phyloP scores from a whole-genome alignment of 2,888 invertebrate genomes.

The Drosophila incognita region DNA sequence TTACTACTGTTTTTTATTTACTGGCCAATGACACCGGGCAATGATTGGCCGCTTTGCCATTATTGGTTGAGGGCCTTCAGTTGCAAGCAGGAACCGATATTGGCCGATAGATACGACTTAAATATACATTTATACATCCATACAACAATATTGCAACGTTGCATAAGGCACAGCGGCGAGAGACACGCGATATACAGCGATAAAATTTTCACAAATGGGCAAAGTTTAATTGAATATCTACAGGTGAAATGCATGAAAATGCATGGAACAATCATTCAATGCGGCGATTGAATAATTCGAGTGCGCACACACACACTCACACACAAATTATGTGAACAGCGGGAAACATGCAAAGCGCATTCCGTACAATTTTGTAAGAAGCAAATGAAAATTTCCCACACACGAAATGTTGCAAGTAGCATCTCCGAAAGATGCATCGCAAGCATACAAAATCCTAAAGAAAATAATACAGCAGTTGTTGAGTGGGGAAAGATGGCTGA shows the following conservation, averaged over 20 bases:
- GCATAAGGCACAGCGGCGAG: constrained; percentile 59
- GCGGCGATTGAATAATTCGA: constrained; percentile 52
- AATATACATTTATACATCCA: constrained; percentile 13
- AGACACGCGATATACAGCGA: constrained; percentile 65
- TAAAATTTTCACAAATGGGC: constrained; percentile 35
- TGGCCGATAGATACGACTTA: constrained; percentile 32
- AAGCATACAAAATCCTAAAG: constrained; percentile 47
- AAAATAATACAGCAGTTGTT: constrained; percentile 49
- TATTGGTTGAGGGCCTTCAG: constrained; percentile 63
- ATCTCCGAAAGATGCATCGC: constrained; percentile 56
- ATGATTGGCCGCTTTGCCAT: constrained; percentile 38
- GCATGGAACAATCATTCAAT: constrained; percentile 7
- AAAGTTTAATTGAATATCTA: constrained; percentile 65
- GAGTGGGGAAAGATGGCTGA: not conserved
- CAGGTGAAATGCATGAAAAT: constrained; percentile 23
- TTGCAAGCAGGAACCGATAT: constrained; percentile 79
- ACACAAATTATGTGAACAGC: constrained; percentile 37
- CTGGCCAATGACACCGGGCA: constrained; percentile 75
- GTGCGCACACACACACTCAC: not conserved
- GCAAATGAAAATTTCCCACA: constrained; percentile 68
- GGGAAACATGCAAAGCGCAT: constrained; percentile 44
- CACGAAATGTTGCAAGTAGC: constrained; percentile 66
- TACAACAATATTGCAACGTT: constrained; percentile 41
- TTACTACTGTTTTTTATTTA: not conserved
- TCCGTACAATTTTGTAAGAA: constrained; percentile 39